Base-by-base conservation (phyloP, 2,888 invertebrate species). In the Spisula subtruncata region DNA sequence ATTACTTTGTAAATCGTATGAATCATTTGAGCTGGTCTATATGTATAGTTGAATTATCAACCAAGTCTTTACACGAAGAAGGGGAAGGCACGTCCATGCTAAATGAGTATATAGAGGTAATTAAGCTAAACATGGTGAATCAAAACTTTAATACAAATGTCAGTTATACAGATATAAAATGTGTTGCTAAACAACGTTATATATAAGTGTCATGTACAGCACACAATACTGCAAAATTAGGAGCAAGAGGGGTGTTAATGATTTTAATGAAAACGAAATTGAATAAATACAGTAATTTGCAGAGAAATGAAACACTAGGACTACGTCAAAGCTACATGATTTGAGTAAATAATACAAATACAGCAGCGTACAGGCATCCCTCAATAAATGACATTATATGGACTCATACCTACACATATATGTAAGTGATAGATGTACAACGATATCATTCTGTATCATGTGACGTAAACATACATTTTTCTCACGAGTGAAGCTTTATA, bases 11-110 rank as follows among this genome's bases (percentile, higher is more conserved):
- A 41, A 51, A 51, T 51, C 16, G 51, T 10, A 51, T 41, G 8
- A 12, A 71, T 0, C 75, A 75, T 75, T 75, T 75, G 75, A 75
- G 75, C 75, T 75, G 75, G 75, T 75, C 75, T 75, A 32, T 16
- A 5, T 71, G 16, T 29, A 75, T 32, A 16, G 14, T 60, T 6
- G 10, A 18, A 35, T 4, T 35, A 75, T n/a, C n/a, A 60, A 41
- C 41, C 41, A 75, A 75, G 25, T 10, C 5, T 75, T 35, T 35
- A 75, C 29, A 32, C n/a, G 25, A 35, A 0, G 32, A 14, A 0
- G 35, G 75, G 75, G 29, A 18, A 75, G 35, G 75, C 12, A 32
- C 1, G 35, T 12, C 75, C 75, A 75, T 75, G 75, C 75, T 75
- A 32, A 41, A 18, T 32, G 25, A 25, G 35, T 75, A 25, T 29